These are phyloP conservation scores for Anabacerthia variegaticeps DNA, from an alignment of 2,797 vertebrate genomes.

Conservation along the genomic window DNA sequence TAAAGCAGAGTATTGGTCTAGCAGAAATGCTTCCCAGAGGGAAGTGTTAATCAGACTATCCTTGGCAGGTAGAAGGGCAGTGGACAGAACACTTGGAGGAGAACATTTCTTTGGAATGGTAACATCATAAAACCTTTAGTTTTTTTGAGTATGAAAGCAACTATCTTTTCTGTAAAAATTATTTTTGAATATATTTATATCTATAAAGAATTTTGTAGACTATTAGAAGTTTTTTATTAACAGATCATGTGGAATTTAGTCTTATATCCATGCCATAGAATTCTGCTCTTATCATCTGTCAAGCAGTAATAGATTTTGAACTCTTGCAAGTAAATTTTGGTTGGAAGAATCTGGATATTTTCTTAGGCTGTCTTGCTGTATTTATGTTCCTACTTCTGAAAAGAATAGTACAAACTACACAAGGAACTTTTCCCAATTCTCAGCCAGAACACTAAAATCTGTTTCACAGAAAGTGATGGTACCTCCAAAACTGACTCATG, in stretches of 20 bases:
- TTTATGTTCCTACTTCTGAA: neutral
- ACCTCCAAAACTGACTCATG: neutral
- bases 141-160: neutral
- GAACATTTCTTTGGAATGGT: slow-evolving; percentile 13
- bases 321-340: neutral
- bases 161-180: neutral
- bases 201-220: neutral
- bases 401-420: neutral
- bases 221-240: neutral
- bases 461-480: neutral
- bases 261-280: neutral
- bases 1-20: slow-evolving; percentile 43
- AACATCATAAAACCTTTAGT: neutral
- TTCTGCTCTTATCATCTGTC: neutral
- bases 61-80: slow-evolving; percentile 30
- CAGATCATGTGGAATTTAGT: neutral
- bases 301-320: neutral
- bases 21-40: slow-evolving; percentile 48
- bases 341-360: neutral
- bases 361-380: neutral
- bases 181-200: neutral
- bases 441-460: neutral
- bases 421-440: neutral
- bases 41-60: slow-evolving; percentile 48
- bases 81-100: neutral